Evolutionary conservation across 2,797 vertebrate genomes (phyloP).

Genomic region (Molossus molossus): DNA sequence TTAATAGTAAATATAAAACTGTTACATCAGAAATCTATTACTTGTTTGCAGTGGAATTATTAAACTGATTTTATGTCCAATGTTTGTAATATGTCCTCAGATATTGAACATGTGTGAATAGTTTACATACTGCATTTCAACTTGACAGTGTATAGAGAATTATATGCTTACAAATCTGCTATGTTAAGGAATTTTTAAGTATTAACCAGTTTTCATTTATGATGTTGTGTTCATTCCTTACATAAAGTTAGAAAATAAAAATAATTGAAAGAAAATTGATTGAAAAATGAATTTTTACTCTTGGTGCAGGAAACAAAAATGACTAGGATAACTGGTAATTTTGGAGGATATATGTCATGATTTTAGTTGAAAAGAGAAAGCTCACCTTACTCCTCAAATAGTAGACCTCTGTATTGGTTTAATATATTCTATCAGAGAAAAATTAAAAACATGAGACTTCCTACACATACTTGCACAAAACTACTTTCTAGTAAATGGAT

Average conservation of each 20-base stretch:
- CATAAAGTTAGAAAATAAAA: slow-evolving; percentile 28
- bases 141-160: background rate
- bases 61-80: background rate
- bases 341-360: background rate
- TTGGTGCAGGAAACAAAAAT: background rate
- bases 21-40: background rate
- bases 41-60: background rate
- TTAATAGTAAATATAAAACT: slow-evolving; percentile 42
- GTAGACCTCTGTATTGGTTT: background rate
- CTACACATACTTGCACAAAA: background rate
- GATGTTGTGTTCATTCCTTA: background rate
- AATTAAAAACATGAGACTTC: background rate
- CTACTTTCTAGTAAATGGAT: background rate
- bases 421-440: background rate
- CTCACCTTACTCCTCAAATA: background rate
- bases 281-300: background rate
- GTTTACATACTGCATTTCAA: background rate
- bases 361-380: slow-evolving; percentile 12
- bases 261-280: background rate
- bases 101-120: background rate
- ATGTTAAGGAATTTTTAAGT: background rate
- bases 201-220: background rate
- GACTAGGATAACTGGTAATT: background rate
- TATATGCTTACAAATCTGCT: background rate
- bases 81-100: background rate